A percentile compares a stretch with the other conserved stretches of the same genome.
Conservation (phyloP, 2,888 invertebrate genomes). For the Gymnoscelis rufifasciata region DNA sequence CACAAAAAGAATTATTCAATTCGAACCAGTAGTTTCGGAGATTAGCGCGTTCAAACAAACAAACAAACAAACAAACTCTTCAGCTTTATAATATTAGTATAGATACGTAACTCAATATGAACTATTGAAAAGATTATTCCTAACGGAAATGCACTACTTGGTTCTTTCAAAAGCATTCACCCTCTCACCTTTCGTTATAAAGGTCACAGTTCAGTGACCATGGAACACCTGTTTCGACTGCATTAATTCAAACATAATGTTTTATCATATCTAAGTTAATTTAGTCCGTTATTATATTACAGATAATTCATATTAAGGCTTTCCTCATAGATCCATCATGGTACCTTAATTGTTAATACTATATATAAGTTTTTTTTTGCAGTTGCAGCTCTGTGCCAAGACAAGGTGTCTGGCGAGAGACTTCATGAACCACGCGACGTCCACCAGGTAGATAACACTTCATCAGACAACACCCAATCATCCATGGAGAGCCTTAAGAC, state of each 20-base stretch:
- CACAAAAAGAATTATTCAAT: too few species aligned
- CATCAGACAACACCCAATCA: conserved; percentile 58
- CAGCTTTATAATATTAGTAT: too few species aligned
- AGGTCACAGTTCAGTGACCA: conserved; percentile 8
- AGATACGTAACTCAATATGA: too few species aligned
- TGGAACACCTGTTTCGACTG: conserved; percentile 10
- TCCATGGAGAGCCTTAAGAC: conserved; percentile 63
- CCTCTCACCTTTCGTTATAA: conserved; percentile 7
- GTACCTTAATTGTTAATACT: not conserved
- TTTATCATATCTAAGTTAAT: too few species aligned
- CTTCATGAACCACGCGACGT: conserved; percentile 43
- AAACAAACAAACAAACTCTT: too few species aligned
- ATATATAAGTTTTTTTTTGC: conserved; percentile 27
- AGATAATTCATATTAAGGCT: not conserved
- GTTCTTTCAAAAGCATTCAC: not conserved
- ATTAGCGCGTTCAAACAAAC: too few species aligned
- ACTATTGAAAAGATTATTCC: too few species aligned
- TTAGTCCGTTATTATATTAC: too few species aligned
- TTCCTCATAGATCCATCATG: conserved; percentile 1
- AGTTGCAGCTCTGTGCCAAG: conserved; percentile 50
- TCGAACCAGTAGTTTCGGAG: too few species aligned
- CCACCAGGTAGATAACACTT: conserved; percentile 66
- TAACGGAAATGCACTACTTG: not conserved
- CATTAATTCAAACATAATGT: too few species aligned
- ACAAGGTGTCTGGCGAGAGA: conserved; percentile 40